phyloP scores from a whole-genome alignment of 2,797 vertebrate species.

The Danio tinwini region DNA sequence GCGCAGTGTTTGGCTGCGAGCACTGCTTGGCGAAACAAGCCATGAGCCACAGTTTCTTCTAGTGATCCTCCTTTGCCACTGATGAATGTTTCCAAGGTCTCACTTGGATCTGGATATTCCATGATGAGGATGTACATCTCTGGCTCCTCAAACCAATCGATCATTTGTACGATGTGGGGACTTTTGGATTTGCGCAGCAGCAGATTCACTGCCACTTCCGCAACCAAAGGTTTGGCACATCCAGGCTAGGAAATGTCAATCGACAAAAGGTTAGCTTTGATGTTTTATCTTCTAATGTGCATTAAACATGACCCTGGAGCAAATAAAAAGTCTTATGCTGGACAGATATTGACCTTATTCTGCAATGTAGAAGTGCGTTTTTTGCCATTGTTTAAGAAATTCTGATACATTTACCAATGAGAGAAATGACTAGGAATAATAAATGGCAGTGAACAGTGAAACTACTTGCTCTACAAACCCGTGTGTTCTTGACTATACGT shows the following conservation, averaged over 20 bases:
- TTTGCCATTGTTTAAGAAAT: too few species aligned
- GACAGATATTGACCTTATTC: too few species aligned
- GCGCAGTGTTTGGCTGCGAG: background rate
- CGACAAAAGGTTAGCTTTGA: background rate
- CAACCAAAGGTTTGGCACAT: background rate
- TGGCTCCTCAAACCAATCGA: background rate
- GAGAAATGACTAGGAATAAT: too few species aligned
- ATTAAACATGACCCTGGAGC: background rate
- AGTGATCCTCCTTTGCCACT: background rate
- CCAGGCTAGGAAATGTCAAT: background rate
- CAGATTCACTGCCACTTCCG: slow-evolving; percentile 19
- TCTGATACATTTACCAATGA: too few species aligned
- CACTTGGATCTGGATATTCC: too few species aligned
- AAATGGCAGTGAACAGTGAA: too few species aligned
- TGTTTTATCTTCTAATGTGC: background rate
- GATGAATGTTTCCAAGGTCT: background rate
- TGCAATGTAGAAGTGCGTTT: too few species aligned
- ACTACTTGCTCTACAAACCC: too few species aligned
- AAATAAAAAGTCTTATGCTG: background rate
- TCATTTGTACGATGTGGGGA: background rate
- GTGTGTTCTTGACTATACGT: too few species aligned
- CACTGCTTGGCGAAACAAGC: background rate
- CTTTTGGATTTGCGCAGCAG: background rate
- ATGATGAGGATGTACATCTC: too few species aligned
- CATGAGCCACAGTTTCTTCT: background rate